Conservation (phyloP, 2,113 vertebrate species). For the Cettia cetti region DNA sequence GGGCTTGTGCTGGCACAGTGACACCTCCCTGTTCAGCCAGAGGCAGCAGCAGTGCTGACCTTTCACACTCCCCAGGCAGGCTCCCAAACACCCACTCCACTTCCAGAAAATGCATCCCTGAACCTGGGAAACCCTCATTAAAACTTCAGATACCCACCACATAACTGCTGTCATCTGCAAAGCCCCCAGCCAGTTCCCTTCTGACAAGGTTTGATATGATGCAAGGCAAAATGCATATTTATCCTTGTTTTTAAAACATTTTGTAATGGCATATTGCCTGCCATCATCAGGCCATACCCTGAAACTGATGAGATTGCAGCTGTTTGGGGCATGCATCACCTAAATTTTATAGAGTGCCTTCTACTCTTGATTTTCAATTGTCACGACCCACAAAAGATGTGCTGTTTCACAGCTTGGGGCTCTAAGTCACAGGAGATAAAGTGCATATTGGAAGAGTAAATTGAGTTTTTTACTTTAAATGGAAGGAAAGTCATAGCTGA, state of each 20-base stretch:
- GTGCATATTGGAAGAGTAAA: background rate
- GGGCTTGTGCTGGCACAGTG: background rate
- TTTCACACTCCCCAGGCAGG: background rate
- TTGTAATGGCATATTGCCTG: background rate
- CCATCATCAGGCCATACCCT: background rate
- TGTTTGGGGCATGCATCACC: background rate
- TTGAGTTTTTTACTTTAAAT: background rate
- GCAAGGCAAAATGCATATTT: background rate
- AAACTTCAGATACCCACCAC: background rate
- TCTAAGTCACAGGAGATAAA: constrained; percentile 13
- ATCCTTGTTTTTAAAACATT: background rate
- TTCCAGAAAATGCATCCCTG: background rate
- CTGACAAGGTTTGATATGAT: background rate
- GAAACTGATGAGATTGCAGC: background rate
- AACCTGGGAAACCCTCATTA: background rate
- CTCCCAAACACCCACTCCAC: background rate
- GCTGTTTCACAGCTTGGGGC: background rate
- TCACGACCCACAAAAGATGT: background rate
- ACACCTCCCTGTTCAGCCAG: background rate
- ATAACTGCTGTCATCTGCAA: background rate
- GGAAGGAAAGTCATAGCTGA: background rate
- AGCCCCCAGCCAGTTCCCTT: background rate
- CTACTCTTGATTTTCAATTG: background rate
- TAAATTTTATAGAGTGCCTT: background rate
- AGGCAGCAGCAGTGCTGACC: background rate